phyloP scores from a whole-genome alignment of 2,888 invertebrate genomes.

The Caenorhabditis japonica region DNA sequence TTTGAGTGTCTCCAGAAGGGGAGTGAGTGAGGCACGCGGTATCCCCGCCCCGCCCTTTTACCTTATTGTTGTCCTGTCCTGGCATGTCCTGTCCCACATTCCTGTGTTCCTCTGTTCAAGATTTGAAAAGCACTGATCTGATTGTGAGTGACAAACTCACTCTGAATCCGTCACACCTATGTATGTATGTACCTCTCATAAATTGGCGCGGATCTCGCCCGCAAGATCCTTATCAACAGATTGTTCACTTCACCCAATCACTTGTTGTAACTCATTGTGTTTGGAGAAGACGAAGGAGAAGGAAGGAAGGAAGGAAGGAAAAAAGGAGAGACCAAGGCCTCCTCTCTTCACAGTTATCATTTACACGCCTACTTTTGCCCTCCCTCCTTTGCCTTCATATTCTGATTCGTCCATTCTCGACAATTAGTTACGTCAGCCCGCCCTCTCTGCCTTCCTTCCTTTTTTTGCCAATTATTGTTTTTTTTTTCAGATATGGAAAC shows the following conservation, averaged over 20 bases:
- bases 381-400: constrained; percentile 14
- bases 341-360: constrained; percentile 47
- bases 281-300: constrained; percentile 20
- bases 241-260: constrained; percentile 37
- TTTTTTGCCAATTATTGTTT: background rate
- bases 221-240: constrained; percentile 40
- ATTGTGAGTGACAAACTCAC: too few species aligned
- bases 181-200: constrained; percentile 23
- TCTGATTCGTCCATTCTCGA: constrained; percentile 23
- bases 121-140: too few species aligned
- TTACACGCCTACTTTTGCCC: constrained; percentile 49
- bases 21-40: too few species aligned
- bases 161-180: constrained; percentile 36
- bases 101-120: too few species aligned
- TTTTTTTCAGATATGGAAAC: constrained; percentile 10
- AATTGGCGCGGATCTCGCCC: constrained; percentile 23
- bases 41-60: too few species aligned
- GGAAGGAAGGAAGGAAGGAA: constrained; percentile 2
- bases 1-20: too few species aligned
- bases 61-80: too few species aligned
- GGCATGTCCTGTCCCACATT: too few species aligned
- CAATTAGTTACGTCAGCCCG: constrained; percentile 3
- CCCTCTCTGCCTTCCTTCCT: background rate
- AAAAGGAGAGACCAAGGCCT: constrained; percentile 13
- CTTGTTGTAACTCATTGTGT: constrained; percentile 42